A percentile compares a stretch with the other conserved stretches of the same genome.
Evolutionary conservation across 2,888 invertebrate species (phyloP).

Genomic region (Andrena bucephala): DNA sequence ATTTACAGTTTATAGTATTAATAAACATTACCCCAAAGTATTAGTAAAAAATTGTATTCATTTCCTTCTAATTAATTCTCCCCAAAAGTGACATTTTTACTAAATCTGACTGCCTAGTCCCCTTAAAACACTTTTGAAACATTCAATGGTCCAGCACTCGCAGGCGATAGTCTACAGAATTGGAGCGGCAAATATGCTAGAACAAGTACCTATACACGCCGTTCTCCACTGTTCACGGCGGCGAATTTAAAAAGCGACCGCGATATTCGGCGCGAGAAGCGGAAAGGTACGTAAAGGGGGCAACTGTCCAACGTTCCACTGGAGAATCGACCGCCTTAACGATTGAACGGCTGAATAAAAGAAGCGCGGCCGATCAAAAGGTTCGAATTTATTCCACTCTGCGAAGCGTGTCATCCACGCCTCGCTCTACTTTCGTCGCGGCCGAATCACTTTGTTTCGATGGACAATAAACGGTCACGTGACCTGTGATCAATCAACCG

Average conservation of each 20-base stretch:
- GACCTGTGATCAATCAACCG: slow-evolving; percentile 67
- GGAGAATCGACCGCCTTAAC: slow-evolving; percentile 58
- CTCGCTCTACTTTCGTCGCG: slow-evolving; percentile 60
- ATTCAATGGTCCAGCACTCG: no score
- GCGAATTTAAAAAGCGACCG: background rate
- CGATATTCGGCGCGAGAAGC: background rate
- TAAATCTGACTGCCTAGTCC: no score
- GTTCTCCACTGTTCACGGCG: background rate
- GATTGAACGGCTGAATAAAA: slow-evolving; percentile 57
- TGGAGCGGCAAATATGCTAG: no score
- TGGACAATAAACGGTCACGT: slow-evolving; percentile 62
- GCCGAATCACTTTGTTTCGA: slow-evolving; percentile 69
- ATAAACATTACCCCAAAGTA: no score
- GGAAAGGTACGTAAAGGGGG: background rate
- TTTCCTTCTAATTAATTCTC: no score
- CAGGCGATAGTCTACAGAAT: no score
- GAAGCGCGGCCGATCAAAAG: slow-evolving; percentile 64
- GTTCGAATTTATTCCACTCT: slow-evolving; percentile 68
- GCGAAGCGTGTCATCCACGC: slow-evolving; percentile 60
- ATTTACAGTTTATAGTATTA: no score
- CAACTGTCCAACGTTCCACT: slow-evolving; percentile 27
- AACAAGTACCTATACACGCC: slow-evolving; percentile 2
- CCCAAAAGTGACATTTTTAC: no score
- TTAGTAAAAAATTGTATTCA: no score
- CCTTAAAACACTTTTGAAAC: no score